phyloP scores from a whole-genome alignment of 2,113 vertebrate genomes.

The Ancistrus triradiatus region DNA sequence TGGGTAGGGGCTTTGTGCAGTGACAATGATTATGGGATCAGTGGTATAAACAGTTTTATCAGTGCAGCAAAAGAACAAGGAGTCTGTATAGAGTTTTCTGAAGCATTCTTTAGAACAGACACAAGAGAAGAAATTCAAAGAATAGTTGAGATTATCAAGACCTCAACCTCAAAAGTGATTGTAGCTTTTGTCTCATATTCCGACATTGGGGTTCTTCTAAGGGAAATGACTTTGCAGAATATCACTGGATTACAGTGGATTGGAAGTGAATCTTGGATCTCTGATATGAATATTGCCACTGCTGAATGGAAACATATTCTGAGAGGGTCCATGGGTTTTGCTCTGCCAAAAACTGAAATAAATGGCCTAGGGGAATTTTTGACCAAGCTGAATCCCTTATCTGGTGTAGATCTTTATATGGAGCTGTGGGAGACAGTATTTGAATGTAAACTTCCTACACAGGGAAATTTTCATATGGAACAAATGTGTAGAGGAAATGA shows the following conservation, averaged over 20 bases:
- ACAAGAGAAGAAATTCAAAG: conserved; percentile 40
- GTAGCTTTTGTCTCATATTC: conserved; percentile 55
- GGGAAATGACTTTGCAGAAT: conserved; percentile 48
- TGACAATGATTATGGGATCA: conserved; percentile 57
- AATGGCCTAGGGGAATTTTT: conserved; percentile 46
- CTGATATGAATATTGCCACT: conserved; percentile 49
- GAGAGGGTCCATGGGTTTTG: conserved; percentile 54
- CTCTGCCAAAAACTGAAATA: conserved; percentile 52
- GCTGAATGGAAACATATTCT: conserved; percentile 46
- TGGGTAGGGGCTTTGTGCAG: conserved; percentile 53
- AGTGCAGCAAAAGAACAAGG: conserved; percentile 49
- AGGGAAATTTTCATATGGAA: neutral
- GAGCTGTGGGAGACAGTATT: conserved; percentile 53
- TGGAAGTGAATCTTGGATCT: conserved; percentile 59
- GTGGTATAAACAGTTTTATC: conserved; percentile 51
- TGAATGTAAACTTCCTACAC: conserved; percentile 36
- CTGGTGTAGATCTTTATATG: conserved; percentile 29
- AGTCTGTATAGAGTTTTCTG: conserved; percentile 52
- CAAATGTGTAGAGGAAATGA: conserved; percentile 45
- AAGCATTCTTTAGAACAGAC: conserved; percentile 49
- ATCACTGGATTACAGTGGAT: conserved; percentile 56
- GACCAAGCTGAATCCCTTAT: conserved; percentile 35
- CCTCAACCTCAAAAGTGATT: conserved; percentile 51
- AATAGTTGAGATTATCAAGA: conserved; percentile 48
- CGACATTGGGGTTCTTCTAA: conserved; percentile 51